phyloP scores from a whole-genome alignment of 2,888 invertebrate species.

The Eristalis arbustorum region DNA sequence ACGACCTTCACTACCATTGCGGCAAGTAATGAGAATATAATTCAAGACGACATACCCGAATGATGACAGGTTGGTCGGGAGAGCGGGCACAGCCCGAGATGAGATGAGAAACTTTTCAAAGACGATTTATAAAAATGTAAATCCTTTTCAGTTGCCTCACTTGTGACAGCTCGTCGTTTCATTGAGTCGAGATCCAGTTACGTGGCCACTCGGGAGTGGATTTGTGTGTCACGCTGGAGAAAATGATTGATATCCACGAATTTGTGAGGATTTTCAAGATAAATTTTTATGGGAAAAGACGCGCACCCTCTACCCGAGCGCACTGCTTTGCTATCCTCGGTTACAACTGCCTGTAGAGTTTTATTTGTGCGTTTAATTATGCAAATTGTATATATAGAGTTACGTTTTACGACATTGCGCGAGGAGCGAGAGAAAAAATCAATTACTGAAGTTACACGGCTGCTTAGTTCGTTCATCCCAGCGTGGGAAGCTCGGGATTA shows the following conservation, averaged over 20 bases:
- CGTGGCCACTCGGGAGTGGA: slow-evolving; percentile 55
- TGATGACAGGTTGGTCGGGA: background rate
- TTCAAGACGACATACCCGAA: slow-evolving; percentile 37
- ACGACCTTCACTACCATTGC: slow-evolving; percentile 61
- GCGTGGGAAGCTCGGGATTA: background rate
- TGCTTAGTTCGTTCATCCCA: slow-evolving; percentile 27
- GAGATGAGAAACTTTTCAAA: slow-evolving; percentile 3
- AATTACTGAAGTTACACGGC: slow-evolving; percentile 35
- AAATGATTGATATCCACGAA: slow-evolving; percentile 61
- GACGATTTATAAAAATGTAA: slow-evolving; percentile 68
- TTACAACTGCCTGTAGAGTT: slow-evolving; percentile 30
- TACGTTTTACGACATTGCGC: slow-evolving; percentile 27
- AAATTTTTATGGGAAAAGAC: slow-evolving; percentile 6
- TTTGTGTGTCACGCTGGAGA: slow-evolving; percentile 12
- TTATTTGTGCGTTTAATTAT: slow-evolving; percentile 62
- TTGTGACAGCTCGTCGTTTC: slow-evolving; percentile 55
- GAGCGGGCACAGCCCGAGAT: background rate
- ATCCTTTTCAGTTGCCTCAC: slow-evolving; percentile 59
- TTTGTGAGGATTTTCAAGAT: slow-evolving; percentile 37
- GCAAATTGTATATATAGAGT: slow-evolving; percentile 49
- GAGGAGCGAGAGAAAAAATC: background rate
- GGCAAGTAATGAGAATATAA: slow-evolving; percentile 66
- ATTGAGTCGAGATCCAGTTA: slow-evolving; percentile 60
- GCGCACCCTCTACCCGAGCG: background rate
- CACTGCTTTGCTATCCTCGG: too few relatives aligned